phyloP scores from a whole-genome alignment of 2,797 vertebrate species.

The Leptatherina wallacei region DNA sequence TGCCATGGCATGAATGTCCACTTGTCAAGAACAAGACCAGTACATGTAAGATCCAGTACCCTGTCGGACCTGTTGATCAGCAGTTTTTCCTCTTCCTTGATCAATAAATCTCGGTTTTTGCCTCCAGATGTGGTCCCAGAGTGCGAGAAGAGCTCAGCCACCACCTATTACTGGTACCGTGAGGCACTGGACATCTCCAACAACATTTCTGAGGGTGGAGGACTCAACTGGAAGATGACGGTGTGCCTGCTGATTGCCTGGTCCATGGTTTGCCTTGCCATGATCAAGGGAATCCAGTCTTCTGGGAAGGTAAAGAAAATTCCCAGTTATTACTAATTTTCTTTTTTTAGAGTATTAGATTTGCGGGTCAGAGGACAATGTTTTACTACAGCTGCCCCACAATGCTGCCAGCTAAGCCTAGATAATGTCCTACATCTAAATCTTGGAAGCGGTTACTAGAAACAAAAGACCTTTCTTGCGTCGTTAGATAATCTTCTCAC shows the following conservation, averaged over 20 bases:
- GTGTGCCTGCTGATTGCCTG: conserved; percentile 92
- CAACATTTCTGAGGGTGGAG: conserved; percentile 91
- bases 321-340: neutral
- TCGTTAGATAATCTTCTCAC: conserved; percentile 37
- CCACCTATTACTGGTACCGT: conserved; percentile 98
- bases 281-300: conserved; percentile 99
- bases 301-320: conserved; percentile 91
- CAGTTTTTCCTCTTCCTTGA: neutral
- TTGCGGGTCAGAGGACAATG: neutral
- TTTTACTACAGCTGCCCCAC: neutral
- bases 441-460: neutral
- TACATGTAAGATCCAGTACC: conserved; percentile 85
- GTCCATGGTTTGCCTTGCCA: conserved; percentile 94
- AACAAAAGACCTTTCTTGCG: conserved; percentile 29
- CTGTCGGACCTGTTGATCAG: neutral
- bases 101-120: conserved; percentile 19
- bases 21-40: conserved; percentile 91
- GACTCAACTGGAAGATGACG: conserved; percentile 97
- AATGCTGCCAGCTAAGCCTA: conserved; percentile 23
- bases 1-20: conserved; percentile 96
- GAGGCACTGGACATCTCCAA: conserved; percentile 93
- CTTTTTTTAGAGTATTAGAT: neutral
- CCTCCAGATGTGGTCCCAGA: conserved; percentile 90
- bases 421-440: conserved; percentile 15
- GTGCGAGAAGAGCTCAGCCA: conserved; percentile 96